These are phyloP conservation scores for Epinotia demarniana DNA, from an alignment of 2,888 invertebrate species.

Conservation along the genomic window DNA sequence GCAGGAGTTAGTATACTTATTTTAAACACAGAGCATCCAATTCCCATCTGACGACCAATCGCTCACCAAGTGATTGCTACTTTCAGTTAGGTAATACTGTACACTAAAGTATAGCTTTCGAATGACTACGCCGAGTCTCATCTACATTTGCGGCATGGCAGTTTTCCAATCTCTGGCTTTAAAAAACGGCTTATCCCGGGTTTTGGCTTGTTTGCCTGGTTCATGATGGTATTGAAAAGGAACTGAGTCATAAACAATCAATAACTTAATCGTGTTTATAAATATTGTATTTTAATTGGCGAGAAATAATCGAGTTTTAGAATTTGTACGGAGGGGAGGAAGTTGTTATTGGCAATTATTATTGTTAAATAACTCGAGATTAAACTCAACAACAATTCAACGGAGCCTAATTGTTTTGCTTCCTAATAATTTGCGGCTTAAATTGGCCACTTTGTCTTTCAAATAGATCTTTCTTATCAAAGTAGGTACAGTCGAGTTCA, in stretches of 20 bases:
- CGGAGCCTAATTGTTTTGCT: neutral
- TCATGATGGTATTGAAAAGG: no score
- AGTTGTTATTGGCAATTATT: constrained; percentile 11
- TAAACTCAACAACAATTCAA: constrained; percentile 4
- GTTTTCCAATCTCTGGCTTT: neutral
- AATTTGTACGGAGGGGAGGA: neutral
- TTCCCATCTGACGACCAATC: neutral
- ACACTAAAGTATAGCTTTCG: neutral
- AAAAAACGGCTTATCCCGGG: neutral
- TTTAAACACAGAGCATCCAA: neutral
- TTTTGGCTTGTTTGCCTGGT: neutral
- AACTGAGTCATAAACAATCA: neutral
- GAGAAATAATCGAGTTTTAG: neutral
- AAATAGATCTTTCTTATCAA: no score
- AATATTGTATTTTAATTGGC: constrained; percentile 10
- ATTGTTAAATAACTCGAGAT: constrained; percentile 11
- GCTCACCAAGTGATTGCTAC: constrained; percentile 9
- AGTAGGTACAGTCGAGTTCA: no score
- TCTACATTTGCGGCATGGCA: constrained; percentile 9
- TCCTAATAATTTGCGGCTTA: neutral
- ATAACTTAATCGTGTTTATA: neutral
- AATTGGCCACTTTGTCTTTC: neutral
- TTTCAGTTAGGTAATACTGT: neutral
- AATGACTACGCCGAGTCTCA: neutral
- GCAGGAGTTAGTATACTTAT: no score